Percentiles rank a stretch among this genome's conserved stretches.
Conservation (phyloP, 2,113 vertebrate species). For the Ctenodactylus gundi region DNA sequence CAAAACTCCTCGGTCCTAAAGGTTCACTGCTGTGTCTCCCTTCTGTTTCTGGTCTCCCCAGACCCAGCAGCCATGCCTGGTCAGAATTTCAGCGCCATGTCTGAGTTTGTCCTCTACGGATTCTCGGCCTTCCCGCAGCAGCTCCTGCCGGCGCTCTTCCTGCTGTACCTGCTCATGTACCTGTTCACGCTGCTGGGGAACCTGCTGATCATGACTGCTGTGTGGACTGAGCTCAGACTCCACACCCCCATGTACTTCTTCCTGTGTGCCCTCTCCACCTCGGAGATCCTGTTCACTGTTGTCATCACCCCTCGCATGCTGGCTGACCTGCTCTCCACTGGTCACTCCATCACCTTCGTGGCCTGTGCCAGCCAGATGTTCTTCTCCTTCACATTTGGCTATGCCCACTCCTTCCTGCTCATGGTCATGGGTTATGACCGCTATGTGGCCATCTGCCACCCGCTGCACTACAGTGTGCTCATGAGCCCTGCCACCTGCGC, state of each 20-base stretch:
- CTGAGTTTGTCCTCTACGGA: conserved; percentile 43
- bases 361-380: conserved; percentile 62
- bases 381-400: conserved; percentile 63
- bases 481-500: conserved; percentile 46
- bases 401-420: conserved; percentile 49
- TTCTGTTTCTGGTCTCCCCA: neutral
- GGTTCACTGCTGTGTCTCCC: neutral
- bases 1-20: neutral
- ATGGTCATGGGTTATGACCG: neutral
- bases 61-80: neutral
- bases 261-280: conserved; percentile 1
- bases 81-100: neutral
- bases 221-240: conserved; percentile 3
- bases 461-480: conserved; percentile 22
- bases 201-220: conserved; percentile 39
- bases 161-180: conserved; percentile 43
- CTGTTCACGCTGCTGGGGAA: conserved; percentile 49
- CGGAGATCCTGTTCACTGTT: conserved; percentile 43
- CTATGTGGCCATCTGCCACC: conserved; percentile 59
- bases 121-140: conserved; percentile 47
- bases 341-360: neutral
- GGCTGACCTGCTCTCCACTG: neutral
- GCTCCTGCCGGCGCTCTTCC: neutral
- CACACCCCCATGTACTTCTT: conserved; percentile 56
- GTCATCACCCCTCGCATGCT: conserved; percentile 47